Percentiles rank a stretch among this genome's conserved stretches.
These are phyloP conservation scores for Thecocarcelia acutangulata DNA, from an alignment of 2,888 invertebrate species.

Conservation along the genomic window DNA sequence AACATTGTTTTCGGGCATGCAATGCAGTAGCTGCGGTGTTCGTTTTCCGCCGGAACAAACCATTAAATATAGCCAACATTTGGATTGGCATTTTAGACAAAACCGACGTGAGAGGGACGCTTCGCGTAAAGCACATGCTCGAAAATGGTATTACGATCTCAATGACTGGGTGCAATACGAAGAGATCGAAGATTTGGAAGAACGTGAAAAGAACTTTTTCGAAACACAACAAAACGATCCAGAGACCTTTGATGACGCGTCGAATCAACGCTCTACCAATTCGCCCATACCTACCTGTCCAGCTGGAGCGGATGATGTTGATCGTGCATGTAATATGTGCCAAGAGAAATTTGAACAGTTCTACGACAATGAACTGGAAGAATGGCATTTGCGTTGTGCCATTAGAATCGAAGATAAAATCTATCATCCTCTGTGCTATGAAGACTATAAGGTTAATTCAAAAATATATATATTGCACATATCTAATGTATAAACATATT, in stretches of 20 bases:
- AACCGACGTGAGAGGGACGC: conserved; percentile 94
- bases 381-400: conserved; percentile 96
- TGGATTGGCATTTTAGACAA: conserved; percentile 99
- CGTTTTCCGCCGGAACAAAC: conserved; percentile 95
- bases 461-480: neutral
- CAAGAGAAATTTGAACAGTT: conserved; percentile 96
- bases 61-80: conserved; percentile 94
- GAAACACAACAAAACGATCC: conserved; percentile 86
- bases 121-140: conserved; percentile 89
- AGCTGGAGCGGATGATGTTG: conserved; percentile 85
- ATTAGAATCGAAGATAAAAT: conserved; percentile 88
- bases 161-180: conserved; percentile 97
- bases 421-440: conserved; percentile 95
- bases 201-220: conserved; percentile 94
- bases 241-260: conserved; percentile 83
- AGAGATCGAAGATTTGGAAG: conserved; percentile 95
- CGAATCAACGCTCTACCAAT: conserved; percentile 83
- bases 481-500: neutral
- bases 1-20: conserved; percentile 92
- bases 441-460: conserved; percentile 88
- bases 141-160: conserved; percentile 95
- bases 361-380: conserved; percentile 98
- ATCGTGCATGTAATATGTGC: conserved; percentile 92
- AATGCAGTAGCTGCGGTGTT: conserved; percentile 97
- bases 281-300: conserved; percentile 87